A percentile compares a stretch with the other conserved stretches of the same genome.
Evolutionary conservation across 2,113 vertebrate genomes (phyloP).

Genomic region (Propithecus coquereli): DNA sequence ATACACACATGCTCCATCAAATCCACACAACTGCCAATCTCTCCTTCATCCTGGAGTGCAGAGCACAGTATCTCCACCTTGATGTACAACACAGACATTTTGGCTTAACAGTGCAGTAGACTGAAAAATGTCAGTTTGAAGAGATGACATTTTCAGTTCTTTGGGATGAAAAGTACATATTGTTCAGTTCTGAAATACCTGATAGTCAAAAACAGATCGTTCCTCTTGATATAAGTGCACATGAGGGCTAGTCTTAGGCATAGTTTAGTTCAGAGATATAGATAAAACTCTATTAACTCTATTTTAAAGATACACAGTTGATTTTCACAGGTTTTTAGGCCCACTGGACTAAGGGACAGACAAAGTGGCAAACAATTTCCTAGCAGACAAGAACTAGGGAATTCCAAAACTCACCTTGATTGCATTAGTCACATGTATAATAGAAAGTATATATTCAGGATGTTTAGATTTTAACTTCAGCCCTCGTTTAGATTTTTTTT

Average conservation of each 20-base stretch:
- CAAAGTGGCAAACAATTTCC: too few relatives aligned
- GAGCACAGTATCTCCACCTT: neutral
- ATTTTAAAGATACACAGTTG: neutral
- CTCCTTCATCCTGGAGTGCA: neutral
- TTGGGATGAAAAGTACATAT: neutral
- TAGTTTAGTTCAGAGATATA: neutral
- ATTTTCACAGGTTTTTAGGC: neutral
- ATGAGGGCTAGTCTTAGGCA: neutral
- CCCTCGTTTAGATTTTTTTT: neutral
- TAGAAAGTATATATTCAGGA: neutral
- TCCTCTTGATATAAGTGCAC: neutral
- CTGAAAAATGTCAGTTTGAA: neutral
- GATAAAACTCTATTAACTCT: neutral
- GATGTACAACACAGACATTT: neutral
- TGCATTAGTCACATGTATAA: neutral
- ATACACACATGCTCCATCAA: neutral
- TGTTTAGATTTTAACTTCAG: neutral
- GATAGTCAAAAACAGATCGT: slow-evolving; percentile 10
- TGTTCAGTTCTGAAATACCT: slow-evolving; percentile 18
- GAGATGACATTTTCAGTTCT: neutral
- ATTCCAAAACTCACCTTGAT: neutral
- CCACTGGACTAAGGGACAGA: neutral
- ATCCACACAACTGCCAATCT: neutral
- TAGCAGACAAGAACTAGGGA: neutral
- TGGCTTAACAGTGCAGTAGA: neutral